Percentiles rank a stretch among this genome's conserved stretches.
Evolutionary conservation across 2,113 vertebrate species (phyloP).

Genomic region (Cebus imitator): DNA sequence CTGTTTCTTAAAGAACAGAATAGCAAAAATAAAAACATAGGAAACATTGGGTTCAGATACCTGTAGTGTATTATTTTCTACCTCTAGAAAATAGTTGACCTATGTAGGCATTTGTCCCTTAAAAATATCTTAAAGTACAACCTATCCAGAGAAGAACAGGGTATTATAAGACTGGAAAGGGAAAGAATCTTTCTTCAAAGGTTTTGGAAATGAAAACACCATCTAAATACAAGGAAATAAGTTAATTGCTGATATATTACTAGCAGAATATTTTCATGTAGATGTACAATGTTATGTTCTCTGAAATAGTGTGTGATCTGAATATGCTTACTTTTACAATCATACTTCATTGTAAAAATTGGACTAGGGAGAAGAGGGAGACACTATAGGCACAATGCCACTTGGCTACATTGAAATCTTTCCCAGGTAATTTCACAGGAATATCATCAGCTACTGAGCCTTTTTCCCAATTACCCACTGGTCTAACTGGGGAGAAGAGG

Average conservation of each 20-base stretch:
- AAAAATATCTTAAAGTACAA: not conserved
- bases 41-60: not conserved
- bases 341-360: not conserved
- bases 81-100: not conserved
- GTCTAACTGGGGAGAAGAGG: not conserved
- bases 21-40: not conserved
- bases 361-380: not conserved
- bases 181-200: conserved; percentile 22
- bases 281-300: not conserved
- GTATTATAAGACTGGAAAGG: not conserved
- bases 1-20: not conserved
- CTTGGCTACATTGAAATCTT: not conserved
- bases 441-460: not conserved
- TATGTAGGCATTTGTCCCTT: not conserved
- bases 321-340: not conserved
- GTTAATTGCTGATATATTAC: not conserved
- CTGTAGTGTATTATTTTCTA: not conserved
- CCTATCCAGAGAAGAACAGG: not conserved
- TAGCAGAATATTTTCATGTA: not conserved
- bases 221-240: not conserved
- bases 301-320: not conserved
- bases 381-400: not conserved
- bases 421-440: not conserved
- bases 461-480: not conserved
- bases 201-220: not conserved